Conservation (phyloP, 2,888 invertebrate species). For the Thera obeliscata region DNA sequence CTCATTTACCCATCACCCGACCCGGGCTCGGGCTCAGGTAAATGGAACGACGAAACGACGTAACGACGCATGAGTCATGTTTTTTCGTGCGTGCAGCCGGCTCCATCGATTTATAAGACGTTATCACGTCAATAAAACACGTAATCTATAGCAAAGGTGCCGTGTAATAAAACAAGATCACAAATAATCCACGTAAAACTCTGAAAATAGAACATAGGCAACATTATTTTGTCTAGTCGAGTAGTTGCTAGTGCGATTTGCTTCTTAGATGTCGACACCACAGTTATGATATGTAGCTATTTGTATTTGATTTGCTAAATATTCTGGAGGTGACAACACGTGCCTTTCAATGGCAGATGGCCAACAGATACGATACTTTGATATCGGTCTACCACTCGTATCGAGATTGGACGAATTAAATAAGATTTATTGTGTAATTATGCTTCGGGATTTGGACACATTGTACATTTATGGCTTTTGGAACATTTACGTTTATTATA, state of each 20-base stretch:
- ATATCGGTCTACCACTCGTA: constrained; percentile 33
- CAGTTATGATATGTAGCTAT: constrained; percentile 44
- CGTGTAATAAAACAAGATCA: constrained; percentile 17
- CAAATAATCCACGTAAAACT: constrained; percentile 21
- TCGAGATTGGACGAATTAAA: constrained; percentile 26
- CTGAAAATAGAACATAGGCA: constrained; percentile 25
- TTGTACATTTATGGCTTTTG: constrained; percentile 15
- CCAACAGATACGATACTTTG: constrained; percentile 48
- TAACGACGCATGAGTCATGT: no score
- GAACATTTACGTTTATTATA: constrained; percentile 6
- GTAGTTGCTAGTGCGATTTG: constrained; percentile 31
- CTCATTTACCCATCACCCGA: no score
- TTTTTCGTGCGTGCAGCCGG: no score
- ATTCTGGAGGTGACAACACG: constrained; percentile 51
- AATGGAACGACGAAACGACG: no score
- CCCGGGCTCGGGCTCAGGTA: no score
- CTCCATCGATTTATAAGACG: no score
- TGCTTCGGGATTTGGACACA: constrained; percentile 16
- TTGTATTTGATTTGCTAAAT: constrained; percentile 52
- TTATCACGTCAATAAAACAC: no score
- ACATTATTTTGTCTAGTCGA: constrained; percentile 31
- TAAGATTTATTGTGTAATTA: constrained; percentile 17
- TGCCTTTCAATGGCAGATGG: constrained; percentile 47
- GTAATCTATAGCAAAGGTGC: background rate
- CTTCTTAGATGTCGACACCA: constrained; percentile 33